These are phyloP conservation scores for Glareola pratincola DNA, from an alignment of 2,113 vertebrate genomes.

Conservation along the genomic window DNA sequence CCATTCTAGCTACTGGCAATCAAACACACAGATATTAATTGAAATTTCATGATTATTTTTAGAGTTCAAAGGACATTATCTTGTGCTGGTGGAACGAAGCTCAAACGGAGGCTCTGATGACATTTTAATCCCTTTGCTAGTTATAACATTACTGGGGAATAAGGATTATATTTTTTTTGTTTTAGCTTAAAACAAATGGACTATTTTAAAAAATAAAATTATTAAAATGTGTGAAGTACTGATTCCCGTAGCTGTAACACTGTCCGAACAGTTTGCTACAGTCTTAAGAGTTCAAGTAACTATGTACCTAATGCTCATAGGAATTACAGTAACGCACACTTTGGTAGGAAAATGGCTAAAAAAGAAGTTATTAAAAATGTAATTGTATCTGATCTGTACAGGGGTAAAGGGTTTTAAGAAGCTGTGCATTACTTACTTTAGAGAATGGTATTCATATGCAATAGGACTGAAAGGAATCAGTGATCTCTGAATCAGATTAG, in stretches of 20 bases:
- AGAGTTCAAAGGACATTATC: constrained; percentile 55
- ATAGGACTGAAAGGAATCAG: neutral
- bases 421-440: neutral
- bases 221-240: neutral
- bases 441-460: neutral
- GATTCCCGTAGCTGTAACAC: neutral
- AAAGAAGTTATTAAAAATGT: neutral
- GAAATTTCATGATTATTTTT: constrained; percentile 55
- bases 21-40: neutral
- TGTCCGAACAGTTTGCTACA: neutral
- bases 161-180: neutral
- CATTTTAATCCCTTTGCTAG: constrained; percentile 12
- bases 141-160: neutral
- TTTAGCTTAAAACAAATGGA: neutral
- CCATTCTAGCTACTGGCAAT: neutral
- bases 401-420: neutral
- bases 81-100: constrained; percentile 43
- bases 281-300: neutral
- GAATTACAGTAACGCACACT: neutral
- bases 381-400: neutral
- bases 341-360: neutral
- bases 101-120: constrained; percentile 29
- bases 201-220: neutral
- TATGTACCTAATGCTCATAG: neutral
- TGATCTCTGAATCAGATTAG: neutral